phyloP scores from a whole-genome alignment of 2,888 invertebrate genomes.

The Lapara coniferarum region DNA sequence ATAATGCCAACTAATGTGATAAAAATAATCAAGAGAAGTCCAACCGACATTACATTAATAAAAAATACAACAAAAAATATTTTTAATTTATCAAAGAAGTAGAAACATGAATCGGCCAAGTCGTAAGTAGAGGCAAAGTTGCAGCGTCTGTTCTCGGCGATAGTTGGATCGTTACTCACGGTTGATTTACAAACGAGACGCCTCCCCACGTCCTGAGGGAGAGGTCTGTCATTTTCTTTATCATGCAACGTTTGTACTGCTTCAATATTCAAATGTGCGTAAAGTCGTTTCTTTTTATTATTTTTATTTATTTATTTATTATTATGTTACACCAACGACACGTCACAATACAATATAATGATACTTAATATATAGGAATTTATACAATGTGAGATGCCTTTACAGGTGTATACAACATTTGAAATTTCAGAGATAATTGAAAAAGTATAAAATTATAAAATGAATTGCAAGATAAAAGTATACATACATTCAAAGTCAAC shows the following conservation, averaged over 20 bases:
- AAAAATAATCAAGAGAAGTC: too few relatives aligned
- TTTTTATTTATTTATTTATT: too few relatives aligned
- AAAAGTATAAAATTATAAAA: too few relatives aligned
- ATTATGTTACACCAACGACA: too few relatives aligned
- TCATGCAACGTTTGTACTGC: constrained; percentile 3
- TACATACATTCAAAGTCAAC: too few relatives aligned
- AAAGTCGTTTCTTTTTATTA: background rate
- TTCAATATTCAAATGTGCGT: background rate
- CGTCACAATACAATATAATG: too few relatives aligned
- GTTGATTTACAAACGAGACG: constrained; percentile 59
- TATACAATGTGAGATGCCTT: too few relatives aligned
- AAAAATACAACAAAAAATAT: background rate
- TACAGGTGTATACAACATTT: too few relatives aligned
- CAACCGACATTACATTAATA: background rate
- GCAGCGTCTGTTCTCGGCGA: constrained; percentile 45
- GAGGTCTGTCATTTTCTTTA: constrained; percentile 19
- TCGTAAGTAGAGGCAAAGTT: constrained; percentile 47
- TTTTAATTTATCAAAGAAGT: constrained; percentile 21
- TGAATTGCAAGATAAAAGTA: too few relatives aligned
- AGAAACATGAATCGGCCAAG: constrained; percentile 42
- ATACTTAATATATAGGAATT: too few relatives aligned
- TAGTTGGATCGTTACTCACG: constrained; percentile 57
- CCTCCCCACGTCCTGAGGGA: background rate
- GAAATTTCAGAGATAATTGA: too few relatives aligned
- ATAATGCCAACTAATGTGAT: too few relatives aligned